Evolutionary conservation across 1,140 invertebrate genomes (phyloP).

Genomic region (Akabosia matsudoensis): DNA sequence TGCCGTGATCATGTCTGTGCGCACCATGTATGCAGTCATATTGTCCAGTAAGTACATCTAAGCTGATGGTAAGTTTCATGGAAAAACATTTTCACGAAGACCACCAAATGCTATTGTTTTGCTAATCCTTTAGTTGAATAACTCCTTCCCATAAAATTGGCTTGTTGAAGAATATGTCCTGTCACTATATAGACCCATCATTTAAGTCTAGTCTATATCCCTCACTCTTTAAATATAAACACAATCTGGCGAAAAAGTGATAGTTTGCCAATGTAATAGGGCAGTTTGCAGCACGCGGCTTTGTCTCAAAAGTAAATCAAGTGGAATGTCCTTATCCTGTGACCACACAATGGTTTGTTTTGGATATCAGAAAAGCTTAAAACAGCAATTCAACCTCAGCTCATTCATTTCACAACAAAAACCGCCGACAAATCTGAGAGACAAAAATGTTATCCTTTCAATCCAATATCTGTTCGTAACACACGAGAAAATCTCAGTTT

Average conservation of each 20-base stretch:
- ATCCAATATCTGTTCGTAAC: not conserved
- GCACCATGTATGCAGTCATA: too few relatives aligned
- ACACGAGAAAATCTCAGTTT: not conserved
- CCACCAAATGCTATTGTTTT: not conserved
- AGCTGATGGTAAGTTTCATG: not conserved
- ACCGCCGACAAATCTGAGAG: slow-evolving; percentile 7
- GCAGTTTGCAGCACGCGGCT: not conserved
- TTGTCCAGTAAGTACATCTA: not conserved
- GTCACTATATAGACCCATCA: too few relatives aligned
- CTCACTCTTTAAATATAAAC: too few relatives aligned
- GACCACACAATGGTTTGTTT: slow-evolving; percentile 23
- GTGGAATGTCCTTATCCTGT: slow-evolving; percentile 17
- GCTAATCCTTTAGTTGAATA: not conserved
- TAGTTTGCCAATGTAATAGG: not conserved
- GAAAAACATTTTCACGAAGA: not conserved
- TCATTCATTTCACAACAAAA: not conserved
- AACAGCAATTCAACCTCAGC: not conserved
- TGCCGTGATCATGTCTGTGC: too few relatives aligned
- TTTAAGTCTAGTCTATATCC: too few relatives aligned
- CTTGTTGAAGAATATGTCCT: too few relatives aligned
- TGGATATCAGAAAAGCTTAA: not conserved
- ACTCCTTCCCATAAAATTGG: not conserved
- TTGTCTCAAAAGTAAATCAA: slow-evolving; percentile 4
- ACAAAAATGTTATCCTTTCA: not conserved
- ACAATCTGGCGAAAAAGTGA: too few relatives aligned